Evolutionary conservation across 2,113 vertebrate species (phyloP), one percentile per base, ranked within the genome.

Genomic region (Arenaria interpres): DNA sequence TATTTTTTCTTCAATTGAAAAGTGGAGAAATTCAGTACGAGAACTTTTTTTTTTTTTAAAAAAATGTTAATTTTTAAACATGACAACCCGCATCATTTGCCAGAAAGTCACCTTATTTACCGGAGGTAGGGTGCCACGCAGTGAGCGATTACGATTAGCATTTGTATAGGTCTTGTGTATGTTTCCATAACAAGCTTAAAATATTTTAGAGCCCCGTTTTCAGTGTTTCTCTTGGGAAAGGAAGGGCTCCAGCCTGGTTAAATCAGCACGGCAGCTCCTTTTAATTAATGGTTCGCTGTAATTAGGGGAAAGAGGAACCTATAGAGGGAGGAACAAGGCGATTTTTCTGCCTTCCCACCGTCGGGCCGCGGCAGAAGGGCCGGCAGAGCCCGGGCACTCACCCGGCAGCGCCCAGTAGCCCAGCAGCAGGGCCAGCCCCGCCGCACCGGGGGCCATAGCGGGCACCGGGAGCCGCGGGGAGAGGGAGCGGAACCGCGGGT

Each of bases 31-130:
- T 11, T 24, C 50, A 4, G 19, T 0, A 5, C 1, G 23, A 80
- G 27, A 22, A 35, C 2, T 2, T 60, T 13, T 54, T 54, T 56
- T 53, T n/a, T 59, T 24, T 35, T 30, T 53, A 10, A 46, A 46
- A 19, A 43, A 43, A 8, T n/a, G 24, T 30, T 7, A 3, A 6
- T 5, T 66, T 17, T 2, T 1, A 32, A 21, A 32, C 48, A 1
- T 0, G 0, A 6, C 7, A 17, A 17, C 8, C 1, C 0, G 11
- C 1, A 3, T 25, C 9, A 10, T 37, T 39, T 15, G 46, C 57
- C 7, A 25, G 21, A 18, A 10, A 32, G n/a, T 4, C 9, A 3
- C 60, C 8, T 21, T 17, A 3, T 4, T 23, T 1, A 9, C 33
- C 5, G 25, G 8, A 30, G 8, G 13, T 7, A 7, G 9, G 11